These are phyloP conservation scores for Gallinago nigripennis DNA, from an alignment of 2,797 vertebrate species.

Conservation along the genomic window DNA sequence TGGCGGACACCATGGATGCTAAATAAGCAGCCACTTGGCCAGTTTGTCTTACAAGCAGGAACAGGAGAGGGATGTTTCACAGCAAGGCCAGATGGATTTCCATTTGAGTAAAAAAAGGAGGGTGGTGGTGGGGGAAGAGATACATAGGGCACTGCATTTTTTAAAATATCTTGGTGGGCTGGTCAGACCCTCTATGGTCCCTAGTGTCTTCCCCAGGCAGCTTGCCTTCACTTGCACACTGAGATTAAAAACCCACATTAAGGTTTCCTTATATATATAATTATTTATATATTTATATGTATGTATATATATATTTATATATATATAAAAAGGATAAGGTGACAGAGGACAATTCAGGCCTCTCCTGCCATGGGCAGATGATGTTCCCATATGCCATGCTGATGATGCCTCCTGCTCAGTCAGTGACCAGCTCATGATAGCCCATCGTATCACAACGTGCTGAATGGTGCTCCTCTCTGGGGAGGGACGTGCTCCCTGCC, in stretches of 20 bases:
- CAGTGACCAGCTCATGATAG: neutral
- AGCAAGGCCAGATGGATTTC: slow-evolving; percentile 58
- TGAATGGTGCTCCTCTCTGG: neutral
- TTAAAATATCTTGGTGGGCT: slow-evolving; percentile 30
- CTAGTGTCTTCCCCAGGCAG: slow-evolving; percentile 21
- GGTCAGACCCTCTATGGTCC: slow-evolving; percentile 21
- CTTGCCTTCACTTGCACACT: slow-evolving; percentile 33
- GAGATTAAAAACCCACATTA: slow-evolving; percentile 55
- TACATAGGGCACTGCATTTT: slow-evolving; percentile 18
- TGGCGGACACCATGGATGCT: neutral
- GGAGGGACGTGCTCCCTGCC: neutral
- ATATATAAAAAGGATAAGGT: slow-evolving; percentile 47
- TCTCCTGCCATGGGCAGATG: neutral
- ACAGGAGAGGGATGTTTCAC: slow-evolving; percentile 39
- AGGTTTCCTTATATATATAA: slow-evolving; percentile 58
- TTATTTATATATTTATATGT: slow-evolving; percentile 54
- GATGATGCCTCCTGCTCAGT: rapidly evolving
- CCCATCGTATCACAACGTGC: neutral
- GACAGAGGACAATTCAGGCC: slow-evolving; percentile 9
- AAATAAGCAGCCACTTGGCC: neutral
- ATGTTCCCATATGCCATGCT: rapidly evolving
- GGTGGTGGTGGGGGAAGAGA: rapidly evolving
- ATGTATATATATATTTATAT: slow-evolving; percentile 45
- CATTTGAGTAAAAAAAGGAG: neutral
- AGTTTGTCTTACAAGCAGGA: slow-evolving; percentile 47